A percentile compares a stretch with the other conserved stretches of the same genome.
phyloP scores from a whole-genome alignment of 2,888 invertebrate genomes.

The Caenorhabditis sp. region DNA sequence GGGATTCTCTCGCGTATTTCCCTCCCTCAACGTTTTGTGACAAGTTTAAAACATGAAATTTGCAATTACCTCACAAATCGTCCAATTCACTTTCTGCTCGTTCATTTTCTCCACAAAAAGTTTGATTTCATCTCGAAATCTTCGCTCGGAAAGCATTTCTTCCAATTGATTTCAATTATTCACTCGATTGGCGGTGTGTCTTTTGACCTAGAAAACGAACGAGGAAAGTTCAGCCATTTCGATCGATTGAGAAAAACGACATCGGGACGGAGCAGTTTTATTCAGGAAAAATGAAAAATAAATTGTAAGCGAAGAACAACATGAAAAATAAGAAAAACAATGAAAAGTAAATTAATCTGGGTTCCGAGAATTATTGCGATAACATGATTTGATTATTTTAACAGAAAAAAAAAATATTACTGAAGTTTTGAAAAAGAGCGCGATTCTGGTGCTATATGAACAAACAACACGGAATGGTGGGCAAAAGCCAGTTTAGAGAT shows the following conservation, averaged over 20 bases:
- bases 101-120: slow-evolving; percentile 19
- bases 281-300: neutral
- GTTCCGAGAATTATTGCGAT: neutral
- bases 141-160: slow-evolving; percentile 21
- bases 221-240: neutral
- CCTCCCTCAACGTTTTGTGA: slow-evolving; percentile 34
- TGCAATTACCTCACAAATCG: slow-evolving; percentile 16
- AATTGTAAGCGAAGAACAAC: neutral
- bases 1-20: slow-evolving; percentile 14
- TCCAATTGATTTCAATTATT: too few species aligned
- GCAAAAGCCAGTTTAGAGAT: slow-evolving; percentile 24
- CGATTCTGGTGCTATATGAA: slow-evolving; percentile 18
- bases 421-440: neutral
- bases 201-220: neutral
- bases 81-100: slow-evolving; percentile 15
- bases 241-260: neutral
- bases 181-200: too few species aligned
- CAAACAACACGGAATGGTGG: slow-evolving; percentile 1
- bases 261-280: neutral
- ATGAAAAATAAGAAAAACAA: neutral
- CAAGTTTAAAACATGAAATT: neutral
- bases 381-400: slow-evolving; percentile 5
- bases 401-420: neutral
- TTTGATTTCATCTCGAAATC: slow-evolving; percentile 25
- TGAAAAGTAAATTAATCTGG: neutral